phyloP scores from a whole-genome alignment of 2,797 vertebrate species.

The Chaenodraco wilsoni region DNA sequence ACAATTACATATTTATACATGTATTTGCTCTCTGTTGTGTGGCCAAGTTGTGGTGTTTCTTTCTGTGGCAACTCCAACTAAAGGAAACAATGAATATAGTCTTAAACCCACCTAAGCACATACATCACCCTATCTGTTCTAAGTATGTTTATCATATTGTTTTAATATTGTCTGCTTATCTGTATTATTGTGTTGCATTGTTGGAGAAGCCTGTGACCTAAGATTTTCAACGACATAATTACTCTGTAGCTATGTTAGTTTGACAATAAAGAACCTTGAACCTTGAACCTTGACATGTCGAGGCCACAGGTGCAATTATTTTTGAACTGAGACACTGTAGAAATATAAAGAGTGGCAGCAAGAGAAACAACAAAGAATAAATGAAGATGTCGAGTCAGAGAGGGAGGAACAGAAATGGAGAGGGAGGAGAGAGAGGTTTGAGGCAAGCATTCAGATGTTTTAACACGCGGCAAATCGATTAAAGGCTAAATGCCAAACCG shows the following conservation, averaged over 20 bases:
- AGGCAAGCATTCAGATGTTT: conserved; percentile 50
- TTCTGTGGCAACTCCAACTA: conserved; percentile 1
- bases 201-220: no score
- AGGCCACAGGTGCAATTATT: conserved; percentile 18
- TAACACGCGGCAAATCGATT: conserved; percentile 60
- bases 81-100: conserved; percentile 11
- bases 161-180: no score
- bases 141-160: conserved; percentile 32
- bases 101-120: conserved; percentile 4
- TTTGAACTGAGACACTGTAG: conserved; percentile 12
- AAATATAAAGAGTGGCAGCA: not conserved
- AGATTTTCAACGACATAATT: no score
- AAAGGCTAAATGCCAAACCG: conserved; percentile 49
- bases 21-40: not conserved
- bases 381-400: not conserved
- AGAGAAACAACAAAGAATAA: not conserved
- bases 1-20: not conserved
- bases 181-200: no score
- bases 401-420: conserved; percentile 6
- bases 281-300: not conserved
- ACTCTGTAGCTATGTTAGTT: no score
- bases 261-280: no score
- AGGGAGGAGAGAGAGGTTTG: conserved; percentile 6
- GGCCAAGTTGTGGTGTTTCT: not conserved
- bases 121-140: conserved; percentile 28